These are phyloP conservation scores for Pammene aurita DNA, from an alignment of 2,888 invertebrate species.

Conservation along the genomic window DNA sequence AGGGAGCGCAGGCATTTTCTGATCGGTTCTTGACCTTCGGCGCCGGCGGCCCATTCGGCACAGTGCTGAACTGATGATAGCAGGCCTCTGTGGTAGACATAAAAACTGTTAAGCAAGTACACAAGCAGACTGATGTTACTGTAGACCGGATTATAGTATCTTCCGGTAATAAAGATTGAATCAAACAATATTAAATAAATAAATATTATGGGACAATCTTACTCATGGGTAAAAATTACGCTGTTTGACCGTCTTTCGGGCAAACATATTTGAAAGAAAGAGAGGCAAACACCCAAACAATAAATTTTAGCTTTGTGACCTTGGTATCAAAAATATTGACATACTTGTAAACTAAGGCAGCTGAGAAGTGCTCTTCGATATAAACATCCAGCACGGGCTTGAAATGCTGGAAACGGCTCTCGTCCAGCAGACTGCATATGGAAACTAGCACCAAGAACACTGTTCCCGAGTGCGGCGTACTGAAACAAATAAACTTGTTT, in stretches of 20 bases:
- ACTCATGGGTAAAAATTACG: too few relatives aligned
- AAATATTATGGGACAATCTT: too few relatives aligned
- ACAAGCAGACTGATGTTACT: too few relatives aligned
- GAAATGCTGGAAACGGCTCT: constrained; percentile 96
- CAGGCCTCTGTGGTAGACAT: constrained; percentile 85
- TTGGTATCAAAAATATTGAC: constrained; percentile 50
- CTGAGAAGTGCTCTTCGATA: constrained; percentile 96
- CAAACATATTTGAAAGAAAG: too few relatives aligned
- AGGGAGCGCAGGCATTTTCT: constrained; percentile 95
- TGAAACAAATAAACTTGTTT: constrained; percentile 58
- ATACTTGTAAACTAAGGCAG: constrained; percentile 96
- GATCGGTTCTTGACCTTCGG: constrained; percentile 94
- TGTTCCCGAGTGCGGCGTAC: constrained; percentile 93
- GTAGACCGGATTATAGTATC: too few relatives aligned
- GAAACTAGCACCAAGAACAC: constrained; percentile 96
- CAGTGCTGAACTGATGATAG: constrained; percentile 95
- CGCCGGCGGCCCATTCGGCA: constrained; percentile 92
- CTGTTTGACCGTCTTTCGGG: too few relatives aligned
- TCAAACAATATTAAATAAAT: too few relatives aligned
- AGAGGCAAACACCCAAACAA: background rate
- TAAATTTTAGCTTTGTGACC: background rate
- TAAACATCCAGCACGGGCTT: constrained; percentile 97
- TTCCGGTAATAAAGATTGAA: too few relatives aligned
- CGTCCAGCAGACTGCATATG: constrained; percentile 94
- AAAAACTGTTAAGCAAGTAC: background rate